Base-by-base conservation (phyloP, 2,113 vertebrate genomes). In the Cyanistes caeruleus region DNA sequence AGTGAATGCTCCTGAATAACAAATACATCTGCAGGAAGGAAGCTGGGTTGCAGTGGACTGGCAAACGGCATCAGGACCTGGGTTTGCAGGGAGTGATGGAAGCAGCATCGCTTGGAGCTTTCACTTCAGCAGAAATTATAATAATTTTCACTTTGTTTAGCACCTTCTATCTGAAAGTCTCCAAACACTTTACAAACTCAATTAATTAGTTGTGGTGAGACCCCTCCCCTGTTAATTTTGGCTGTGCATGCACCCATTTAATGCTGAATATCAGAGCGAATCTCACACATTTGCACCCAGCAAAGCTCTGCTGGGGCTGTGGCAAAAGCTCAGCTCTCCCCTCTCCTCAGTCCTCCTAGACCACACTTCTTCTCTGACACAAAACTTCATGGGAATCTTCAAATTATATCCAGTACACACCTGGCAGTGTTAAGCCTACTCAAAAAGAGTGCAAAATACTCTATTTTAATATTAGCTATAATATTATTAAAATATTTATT, bases 1-100 rank as follows among this genome's bases (percentile, higher is more conserved):
- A 59, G 58, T 5, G 53, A 67, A 35, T 6, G 85, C 64, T 91
- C 67, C 88, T 58, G 96, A 85, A 94, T 83, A 89, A 56, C 91
- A 95, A 94, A 90, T 3, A 24, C 84, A 67, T 77, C 89, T 65
- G 93, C 91, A 94, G 87, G 90, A 93, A 73, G 77, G 27, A 7
- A 56, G 55, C n/a, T 48, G 53, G 62, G 51, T 49, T 91, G 28
- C 68, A 46, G 35, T 41, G 90, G 72, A n/a, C 68, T 84, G 46
- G 12, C 0, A 67, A 70, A 67, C 24, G 67, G 75, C 58, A 83
- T 17, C 46, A 13, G 77, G 77, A 49, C 23, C 75, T 37, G 82
- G 59, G 43, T 92, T 83, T 67, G 43, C 48, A 52, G 19, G 12
- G 56, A 46, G 15, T 17, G 64, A 22, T 41, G 55, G 82, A 48